Conservation (phyloP, 2,888 invertebrate genomes). For the Lacanobia wlatinum region DNA sequence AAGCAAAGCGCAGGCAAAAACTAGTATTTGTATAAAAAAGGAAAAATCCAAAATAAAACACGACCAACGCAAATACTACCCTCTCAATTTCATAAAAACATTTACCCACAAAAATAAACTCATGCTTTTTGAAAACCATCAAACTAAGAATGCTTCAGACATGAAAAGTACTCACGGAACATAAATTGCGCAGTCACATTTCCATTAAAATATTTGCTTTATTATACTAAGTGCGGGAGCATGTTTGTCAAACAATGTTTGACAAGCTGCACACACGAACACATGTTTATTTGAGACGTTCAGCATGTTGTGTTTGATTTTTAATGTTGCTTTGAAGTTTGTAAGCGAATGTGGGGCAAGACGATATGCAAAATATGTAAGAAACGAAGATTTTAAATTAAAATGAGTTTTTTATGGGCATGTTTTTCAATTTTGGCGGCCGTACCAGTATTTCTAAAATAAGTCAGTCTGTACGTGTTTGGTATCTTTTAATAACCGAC, state of each 20-base stretch:
- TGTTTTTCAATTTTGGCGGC: neutral
- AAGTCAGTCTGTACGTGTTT: no score
- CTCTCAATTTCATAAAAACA: neutral
- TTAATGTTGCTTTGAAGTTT: conserved; percentile 27
- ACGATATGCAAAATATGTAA: neutral
- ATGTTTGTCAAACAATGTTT: conserved; percentile 61
- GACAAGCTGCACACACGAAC: conserved; percentile 44
- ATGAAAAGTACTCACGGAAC: conserved; percentile 27
- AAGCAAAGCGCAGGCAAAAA: no score
- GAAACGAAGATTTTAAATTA: neutral
- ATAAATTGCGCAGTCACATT: conserved; percentile 53
- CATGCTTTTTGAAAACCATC: conserved; percentile 10
- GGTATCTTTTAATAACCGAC: no score
- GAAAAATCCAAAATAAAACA: neutral
- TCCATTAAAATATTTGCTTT: conserved; percentile 58
- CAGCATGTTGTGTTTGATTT: conserved; percentile 24
- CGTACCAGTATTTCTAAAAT: no score
- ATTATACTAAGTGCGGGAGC: conserved; percentile 45
- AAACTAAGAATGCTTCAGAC: conserved; percentile 13
- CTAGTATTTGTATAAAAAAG: no score
- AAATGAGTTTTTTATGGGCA: neutral
- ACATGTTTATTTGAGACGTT: conserved; percentile 47
- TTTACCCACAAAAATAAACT: conserved; percentile 13
- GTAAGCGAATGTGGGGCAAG: neutral
- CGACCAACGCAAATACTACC: neutral